Conservation (phyloP, 2,888 invertebrate genomes). For the Hemicrepidius hirtus region DNA sequence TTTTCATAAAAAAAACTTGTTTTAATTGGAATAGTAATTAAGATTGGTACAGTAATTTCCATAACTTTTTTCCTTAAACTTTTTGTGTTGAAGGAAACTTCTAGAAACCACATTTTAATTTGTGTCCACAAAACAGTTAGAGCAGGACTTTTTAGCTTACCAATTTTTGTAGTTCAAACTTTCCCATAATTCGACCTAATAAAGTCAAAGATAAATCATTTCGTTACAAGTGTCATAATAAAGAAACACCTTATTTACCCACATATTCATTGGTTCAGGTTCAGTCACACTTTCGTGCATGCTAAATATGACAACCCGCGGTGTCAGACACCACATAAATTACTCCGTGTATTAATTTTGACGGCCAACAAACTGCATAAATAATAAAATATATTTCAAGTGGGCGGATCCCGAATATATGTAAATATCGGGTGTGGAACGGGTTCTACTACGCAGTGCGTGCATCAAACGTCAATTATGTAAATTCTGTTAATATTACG, state of each 20-base stretch:
- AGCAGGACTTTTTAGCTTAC: too few relatives aligned
- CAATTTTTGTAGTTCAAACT: too few relatives aligned
- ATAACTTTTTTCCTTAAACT: too few relatives aligned
- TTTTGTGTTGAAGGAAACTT: background rate
- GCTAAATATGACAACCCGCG: slow-evolving; percentile 34
- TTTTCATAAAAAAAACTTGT: too few relatives aligned
- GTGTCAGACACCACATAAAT: slow-evolving; percentile 55
- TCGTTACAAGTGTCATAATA: too few relatives aligned
- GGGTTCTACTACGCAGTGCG: slow-evolving; percentile 54
- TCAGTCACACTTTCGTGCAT: slow-evolving; percentile 24
- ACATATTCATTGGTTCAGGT: slow-evolving; percentile 19
- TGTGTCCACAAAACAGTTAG: too few relatives aligned
- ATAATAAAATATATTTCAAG: slow-evolving; percentile 40
- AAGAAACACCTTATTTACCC: slow-evolving; percentile 7
- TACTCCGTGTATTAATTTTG: slow-evolving; percentile 57
- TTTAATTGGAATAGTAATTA: too few relatives aligned
- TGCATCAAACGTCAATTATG: slow-evolving; percentile 21
- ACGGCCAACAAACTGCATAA: slow-evolving; percentile 38
- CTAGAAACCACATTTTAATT: background rate
- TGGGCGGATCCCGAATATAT: slow-evolving; percentile 45
- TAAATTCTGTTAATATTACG: slow-evolving; percentile 12
- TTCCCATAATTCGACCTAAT: too few relatives aligned
- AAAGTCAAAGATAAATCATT: too few relatives aligned
- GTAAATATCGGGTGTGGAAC: slow-evolving; percentile 49
- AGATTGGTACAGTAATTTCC: too few relatives aligned